A percentile compares a stretch with the other conserved stretches of the same genome.
Evolutionary conservation across 2,797 vertebrate species (phyloP).

Genomic region (Loris lydekkerianus): DNA sequence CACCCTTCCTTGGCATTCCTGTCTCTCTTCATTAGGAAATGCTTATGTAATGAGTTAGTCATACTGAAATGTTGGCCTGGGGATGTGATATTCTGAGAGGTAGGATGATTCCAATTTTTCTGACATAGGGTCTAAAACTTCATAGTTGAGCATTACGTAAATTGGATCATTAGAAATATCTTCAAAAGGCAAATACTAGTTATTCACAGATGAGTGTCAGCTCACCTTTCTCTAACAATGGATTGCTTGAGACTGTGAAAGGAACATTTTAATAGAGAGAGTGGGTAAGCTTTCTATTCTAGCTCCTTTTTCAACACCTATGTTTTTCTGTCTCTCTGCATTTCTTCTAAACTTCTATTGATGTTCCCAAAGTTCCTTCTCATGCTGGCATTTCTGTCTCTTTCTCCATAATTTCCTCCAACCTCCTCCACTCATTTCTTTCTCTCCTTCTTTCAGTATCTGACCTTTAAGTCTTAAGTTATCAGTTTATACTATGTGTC

Average conservation of each 20-base stretch:
- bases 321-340: background rate
- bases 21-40: background rate
- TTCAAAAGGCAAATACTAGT: conserved; percentile 6
- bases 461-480: background rate
- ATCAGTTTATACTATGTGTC: background rate
- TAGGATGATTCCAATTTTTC: background rate
- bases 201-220: background rate
- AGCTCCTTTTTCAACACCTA: too few relatives aligned
- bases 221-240: background rate
- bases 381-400: background rate
- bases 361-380: background rate
- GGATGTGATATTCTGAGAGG: background rate
- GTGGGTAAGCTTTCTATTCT: background rate
- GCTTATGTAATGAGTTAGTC: background rate
- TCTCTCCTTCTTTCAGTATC: background rate
- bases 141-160: conserved; percentile 19
- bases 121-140: conserved; percentile 6
- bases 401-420: background rate
- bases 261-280: background rate
- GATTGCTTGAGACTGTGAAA: background rate
- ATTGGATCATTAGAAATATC: conserved; percentile 35
- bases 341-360: background rate
- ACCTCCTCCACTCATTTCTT: background rate
- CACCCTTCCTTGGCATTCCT: background rate
- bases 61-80: background rate